These are phyloP conservation scores for Mesembrinibis cayennensis DNA, from an alignment of 2,113 vertebrate genomes.

Conservation along the genomic window DNA sequence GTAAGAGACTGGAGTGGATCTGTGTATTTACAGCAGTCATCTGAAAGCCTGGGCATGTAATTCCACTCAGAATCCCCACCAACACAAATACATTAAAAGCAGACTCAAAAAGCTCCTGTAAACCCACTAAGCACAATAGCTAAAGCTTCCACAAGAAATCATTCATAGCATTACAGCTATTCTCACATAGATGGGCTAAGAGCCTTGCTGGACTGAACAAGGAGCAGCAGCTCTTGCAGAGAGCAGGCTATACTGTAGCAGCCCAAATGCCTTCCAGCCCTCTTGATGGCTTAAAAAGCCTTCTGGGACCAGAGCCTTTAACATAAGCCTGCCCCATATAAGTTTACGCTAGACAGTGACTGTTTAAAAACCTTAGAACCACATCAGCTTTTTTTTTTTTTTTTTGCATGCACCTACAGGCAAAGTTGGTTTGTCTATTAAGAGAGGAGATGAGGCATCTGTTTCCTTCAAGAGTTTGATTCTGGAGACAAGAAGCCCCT, in stretches of 20 bases:
- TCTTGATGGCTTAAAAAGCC: background rate
- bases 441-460: background rate
- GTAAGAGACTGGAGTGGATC: slow-evolving; percentile 29
- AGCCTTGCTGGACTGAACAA: background rate
- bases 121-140: slow-evolving; percentile 18
- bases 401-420: background rate
- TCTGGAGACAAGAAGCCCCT: background rate
- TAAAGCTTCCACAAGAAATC: slow-evolving; percentile 13
- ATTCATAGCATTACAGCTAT: background rate
- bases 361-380: background rate
- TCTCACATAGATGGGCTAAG: background rate
- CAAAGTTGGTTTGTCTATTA: background rate
- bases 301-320: background rate
- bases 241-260: background rate
- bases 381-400: accelerated
- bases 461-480: background rate
- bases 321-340: background rate
- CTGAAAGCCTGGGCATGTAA: slow-evolving; percentile 43
- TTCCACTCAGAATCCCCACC: slow-evolving; percentile 40
- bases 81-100: slow-evolving; percentile 37
- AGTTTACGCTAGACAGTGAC: background rate
- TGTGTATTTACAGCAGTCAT: slow-evolving; percentile 51
- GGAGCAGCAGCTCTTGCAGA: background rate
- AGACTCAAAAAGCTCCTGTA: slow-evolving; percentile 24
- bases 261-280: background rate